phyloP scores from a whole-genome alignment of 2,113 vertebrate genomes.

The Channa maculata region DNA sequence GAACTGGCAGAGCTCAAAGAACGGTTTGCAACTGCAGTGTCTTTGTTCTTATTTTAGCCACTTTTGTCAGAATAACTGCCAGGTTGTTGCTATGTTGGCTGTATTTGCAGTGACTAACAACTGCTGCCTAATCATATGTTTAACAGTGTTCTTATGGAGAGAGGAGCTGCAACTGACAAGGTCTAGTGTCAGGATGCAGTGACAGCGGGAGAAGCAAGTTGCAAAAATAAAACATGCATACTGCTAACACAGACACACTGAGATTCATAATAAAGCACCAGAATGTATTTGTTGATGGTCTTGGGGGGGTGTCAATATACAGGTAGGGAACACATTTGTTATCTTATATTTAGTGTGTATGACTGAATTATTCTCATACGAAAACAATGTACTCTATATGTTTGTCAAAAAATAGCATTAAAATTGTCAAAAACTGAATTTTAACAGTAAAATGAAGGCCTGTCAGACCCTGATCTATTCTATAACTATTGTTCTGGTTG shows the following conservation, averaged over 20 bases:
- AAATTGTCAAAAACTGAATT: neutral
- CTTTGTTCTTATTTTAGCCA: conserved; percentile 11
- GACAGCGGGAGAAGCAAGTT: neutral
- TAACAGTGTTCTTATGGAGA: conserved; percentile 9
- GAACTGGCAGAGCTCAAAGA: neutral
- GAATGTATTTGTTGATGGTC: neutral
- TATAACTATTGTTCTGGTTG: neutral
- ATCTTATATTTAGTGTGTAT: conserved; percentile 27
- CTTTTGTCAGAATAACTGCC: conserved; percentile 5
- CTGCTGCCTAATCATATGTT: neutral
- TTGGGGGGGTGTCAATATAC: no score
- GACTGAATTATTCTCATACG: neutral
- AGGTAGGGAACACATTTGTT: neutral
- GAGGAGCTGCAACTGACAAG: neutral
- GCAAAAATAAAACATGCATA: neutral
- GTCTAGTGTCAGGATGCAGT: neutral
- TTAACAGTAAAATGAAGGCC: neutral
- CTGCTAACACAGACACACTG: neutral
- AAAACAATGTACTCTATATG: conserved; percentile 8
- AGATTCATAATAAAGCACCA: neutral
- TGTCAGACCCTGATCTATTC: neutral
- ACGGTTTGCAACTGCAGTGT: neutral
- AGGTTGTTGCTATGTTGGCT: neutral
- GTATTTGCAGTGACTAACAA: neutral
- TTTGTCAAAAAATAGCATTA: neutral